phyloP scores from a whole-genome alignment of 2,888 invertebrate species.

The Melolontha melolontha region DNA sequence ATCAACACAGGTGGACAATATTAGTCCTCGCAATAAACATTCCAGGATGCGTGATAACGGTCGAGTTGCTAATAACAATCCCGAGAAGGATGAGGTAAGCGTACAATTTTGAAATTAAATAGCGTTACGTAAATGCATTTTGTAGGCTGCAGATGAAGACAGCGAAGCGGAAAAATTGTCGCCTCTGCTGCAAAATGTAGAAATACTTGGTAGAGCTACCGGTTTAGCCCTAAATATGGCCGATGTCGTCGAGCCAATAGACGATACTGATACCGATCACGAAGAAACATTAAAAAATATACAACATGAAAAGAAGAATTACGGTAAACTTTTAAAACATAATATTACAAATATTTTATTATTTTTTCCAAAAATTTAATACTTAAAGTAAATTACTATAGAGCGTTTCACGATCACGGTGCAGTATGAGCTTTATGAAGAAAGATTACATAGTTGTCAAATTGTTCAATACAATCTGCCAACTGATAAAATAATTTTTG shows the following conservation, averaged over 20 bases:
- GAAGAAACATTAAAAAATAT: constrained; percentile 61
- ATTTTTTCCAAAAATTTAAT: too few relatives aligned
- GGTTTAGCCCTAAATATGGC: constrained; percentile 65
- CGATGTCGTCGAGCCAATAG: constrained; percentile 71
- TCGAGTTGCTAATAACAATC: constrained; percentile 69
- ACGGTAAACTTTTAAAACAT: constrained; percentile 31
- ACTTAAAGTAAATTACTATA: too few relatives aligned
- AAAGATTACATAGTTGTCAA: too few relatives aligned
- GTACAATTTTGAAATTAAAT: not conserved
- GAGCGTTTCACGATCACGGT: too few relatives aligned
- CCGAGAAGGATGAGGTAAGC: constrained; percentile 62
- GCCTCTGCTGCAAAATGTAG: constrained; percentile 71
- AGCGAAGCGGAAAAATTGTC: constrained; percentile 87
- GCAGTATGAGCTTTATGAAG: too few relatives aligned
- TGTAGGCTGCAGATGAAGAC: constrained; percentile 75
- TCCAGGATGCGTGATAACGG: constrained; percentile 60
- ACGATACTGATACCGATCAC: constrained; percentile 70
- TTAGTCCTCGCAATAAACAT: constrained; percentile 56
- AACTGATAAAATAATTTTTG: too few relatives aligned
- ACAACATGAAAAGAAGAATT: constrained; percentile 37
- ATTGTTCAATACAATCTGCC: too few relatives aligned
- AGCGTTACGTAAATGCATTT: constrained; percentile 28
- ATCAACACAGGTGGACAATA: constrained; percentile 54
- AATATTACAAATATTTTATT: not conserved
- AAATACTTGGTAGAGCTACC: constrained; percentile 55